Conservation (phyloP, 2,113 vertebrate species). For the Cyanoderma ruficeps region DNA sequence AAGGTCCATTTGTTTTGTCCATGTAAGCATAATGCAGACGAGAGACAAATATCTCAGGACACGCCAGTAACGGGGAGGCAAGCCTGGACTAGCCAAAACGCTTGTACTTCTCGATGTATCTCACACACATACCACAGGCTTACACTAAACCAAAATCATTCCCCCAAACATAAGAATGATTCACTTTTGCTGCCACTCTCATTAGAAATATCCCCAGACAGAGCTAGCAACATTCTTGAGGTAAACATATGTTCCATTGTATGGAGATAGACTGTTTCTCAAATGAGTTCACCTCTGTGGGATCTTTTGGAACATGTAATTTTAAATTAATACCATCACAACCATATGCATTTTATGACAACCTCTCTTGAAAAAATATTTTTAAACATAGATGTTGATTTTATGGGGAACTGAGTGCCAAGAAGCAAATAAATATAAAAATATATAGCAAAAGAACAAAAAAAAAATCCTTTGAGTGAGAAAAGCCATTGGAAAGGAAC, state of each 20-base stretch:
- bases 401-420: constrained; percentile 1
- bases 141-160: neutral
- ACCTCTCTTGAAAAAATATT: neutral
- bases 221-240: neutral
- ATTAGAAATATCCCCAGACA: neutral
- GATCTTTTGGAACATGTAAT: neutral
- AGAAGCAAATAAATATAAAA: constrained; percentile 10
- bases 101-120: neutral
- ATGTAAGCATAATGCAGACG: neutral
- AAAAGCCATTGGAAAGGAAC: neutral
- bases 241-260: neutral
- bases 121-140: neutral
- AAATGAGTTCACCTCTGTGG: neutral
- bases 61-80: neutral
- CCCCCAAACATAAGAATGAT: neutral
- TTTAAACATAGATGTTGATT: constrained; percentile 19
- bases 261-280: neutral
- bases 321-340: constrained; percentile 33
- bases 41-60: neutral
- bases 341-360: neutral
- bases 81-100: neutral
- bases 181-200: neutral
- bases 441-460: neutral
- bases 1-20: neutral
- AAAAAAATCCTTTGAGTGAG: neutral